These are phyloP conservation scores for Castor canadensis DNA, from an alignment of 2,113 vertebrate species.

Conservation along the genomic window DNA sequence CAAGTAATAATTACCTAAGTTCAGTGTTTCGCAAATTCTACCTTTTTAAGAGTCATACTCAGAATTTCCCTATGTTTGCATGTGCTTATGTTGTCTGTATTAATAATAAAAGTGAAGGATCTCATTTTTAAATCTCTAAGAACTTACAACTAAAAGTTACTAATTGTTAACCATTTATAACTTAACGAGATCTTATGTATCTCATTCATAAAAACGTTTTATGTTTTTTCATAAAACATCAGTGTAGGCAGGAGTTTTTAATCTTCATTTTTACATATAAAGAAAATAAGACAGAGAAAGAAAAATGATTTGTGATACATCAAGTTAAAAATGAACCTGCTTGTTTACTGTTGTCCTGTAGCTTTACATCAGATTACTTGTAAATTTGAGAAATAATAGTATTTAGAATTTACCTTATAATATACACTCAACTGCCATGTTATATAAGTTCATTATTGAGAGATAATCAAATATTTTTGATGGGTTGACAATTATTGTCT, in stretches of 20 bases:
- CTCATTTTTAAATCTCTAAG: neutral
- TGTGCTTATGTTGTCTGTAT: neutral
- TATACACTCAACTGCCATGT: neutral
- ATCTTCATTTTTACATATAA: neutral
- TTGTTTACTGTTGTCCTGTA: neutral
- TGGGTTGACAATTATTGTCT: neutral
- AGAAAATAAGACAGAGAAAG: neutral
- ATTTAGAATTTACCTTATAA: constrained; percentile 6
- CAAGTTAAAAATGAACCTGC: neutral
- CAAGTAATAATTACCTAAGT: neutral
- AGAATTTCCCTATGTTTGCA: neutral
- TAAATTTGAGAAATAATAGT: constrained; percentile 4
- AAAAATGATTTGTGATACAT: neutral
- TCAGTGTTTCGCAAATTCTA: neutral
- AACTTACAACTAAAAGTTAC: neutral
- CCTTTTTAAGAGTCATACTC: neutral
- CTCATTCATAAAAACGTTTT: neutral
- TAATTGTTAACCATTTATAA: neutral
- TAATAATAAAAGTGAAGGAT: neutral
- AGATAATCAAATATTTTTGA: constrained; percentile 17
- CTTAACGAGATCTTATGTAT: neutral
- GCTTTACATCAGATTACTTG: neutral
- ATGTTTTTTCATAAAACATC: constrained; percentile 42
- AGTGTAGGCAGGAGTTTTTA: neutral
- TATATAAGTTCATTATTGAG: neutral